A percentile compares a stretch with the other conserved stretches of the same genome.
Evolutionary conservation across 2,888 invertebrate genomes (phyloP).

Genomic region (Plutella xylostella): DNA sequence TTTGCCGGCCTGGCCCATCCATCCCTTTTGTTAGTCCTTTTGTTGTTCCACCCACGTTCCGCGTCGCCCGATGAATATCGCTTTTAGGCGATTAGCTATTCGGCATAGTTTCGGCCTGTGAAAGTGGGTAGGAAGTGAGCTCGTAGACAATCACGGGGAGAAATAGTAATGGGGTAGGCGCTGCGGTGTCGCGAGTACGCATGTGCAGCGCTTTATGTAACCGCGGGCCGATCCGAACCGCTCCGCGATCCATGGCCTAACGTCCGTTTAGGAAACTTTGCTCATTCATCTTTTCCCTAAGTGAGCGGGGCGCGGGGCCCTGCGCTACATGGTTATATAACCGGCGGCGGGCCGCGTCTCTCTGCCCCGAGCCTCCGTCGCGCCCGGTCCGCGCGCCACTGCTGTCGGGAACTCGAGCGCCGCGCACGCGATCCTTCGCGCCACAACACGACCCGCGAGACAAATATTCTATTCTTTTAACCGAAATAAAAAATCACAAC

Average conservation of each 20-base stretch:
- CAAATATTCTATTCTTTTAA: neutral
- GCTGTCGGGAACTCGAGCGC: neutral
- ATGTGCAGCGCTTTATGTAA: constrained; percentile 53
- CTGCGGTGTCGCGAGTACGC: constrained; percentile 30
- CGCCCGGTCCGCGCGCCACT: constrained; percentile 29
- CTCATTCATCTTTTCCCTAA: constrained; percentile 67
- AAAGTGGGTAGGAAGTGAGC: too few species aligned
- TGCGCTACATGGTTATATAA: constrained; percentile 53
- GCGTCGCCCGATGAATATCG: too few species aligned
- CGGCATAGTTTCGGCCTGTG: too few species aligned
- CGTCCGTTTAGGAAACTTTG: constrained; percentile 61
- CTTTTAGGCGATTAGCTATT: too few species aligned
- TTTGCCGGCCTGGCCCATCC: too few species aligned
- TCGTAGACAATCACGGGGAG: too few species aligned
- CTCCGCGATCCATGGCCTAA: constrained; percentile 57
- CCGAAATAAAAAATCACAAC: neutral
- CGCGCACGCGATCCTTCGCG: neutral
- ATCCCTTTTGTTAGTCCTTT: too few species aligned
- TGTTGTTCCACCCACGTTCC: too few species aligned
- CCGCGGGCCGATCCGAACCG: constrained; percentile 32
- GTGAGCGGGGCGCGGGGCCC: constrained; percentile 57
- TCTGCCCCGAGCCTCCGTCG: constrained; percentile 37
- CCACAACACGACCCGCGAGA: neutral
- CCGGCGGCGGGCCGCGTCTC: constrained; percentile 33
- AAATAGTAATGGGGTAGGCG: too few species aligned